These are phyloP conservation scores for Oreotrochilus melanogaster DNA, from an alignment of 2,113 vertebrate species.

Conservation along the genomic window DNA sequence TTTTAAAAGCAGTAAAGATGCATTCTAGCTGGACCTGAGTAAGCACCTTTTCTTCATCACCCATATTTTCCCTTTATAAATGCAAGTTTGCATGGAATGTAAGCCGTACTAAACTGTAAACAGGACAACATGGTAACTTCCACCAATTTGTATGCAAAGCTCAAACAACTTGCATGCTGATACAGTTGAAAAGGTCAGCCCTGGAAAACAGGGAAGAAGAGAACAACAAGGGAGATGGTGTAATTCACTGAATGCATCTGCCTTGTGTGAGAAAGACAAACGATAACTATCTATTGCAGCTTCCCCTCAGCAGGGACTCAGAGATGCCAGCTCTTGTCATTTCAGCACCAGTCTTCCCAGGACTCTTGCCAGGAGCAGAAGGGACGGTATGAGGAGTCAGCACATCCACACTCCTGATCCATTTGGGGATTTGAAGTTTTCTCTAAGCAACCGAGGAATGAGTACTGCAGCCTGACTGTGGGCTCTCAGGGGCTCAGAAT, in stretches of 20 bases:
- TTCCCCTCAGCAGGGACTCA: not conserved
- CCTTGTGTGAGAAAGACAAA: not conserved
- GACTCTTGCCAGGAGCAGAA: not conserved
- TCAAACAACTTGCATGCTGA: not conserved
- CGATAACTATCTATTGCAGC: not conserved
- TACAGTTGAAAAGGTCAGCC: not conserved
- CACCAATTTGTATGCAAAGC: not conserved
- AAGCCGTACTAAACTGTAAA: not conserved
- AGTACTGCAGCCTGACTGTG: not conserved
- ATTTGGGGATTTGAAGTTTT: not conserved
- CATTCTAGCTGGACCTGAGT: not conserved
- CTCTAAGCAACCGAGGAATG: not conserved
- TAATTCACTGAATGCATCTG: not conserved
- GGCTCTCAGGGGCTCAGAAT: not conserved
- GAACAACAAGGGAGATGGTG: not conserved
- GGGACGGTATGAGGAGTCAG: not conserved
- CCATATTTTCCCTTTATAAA: not conserved
- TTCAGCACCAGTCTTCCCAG: not conserved
- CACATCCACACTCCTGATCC: too few species aligned
- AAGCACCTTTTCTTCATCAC: not conserved
- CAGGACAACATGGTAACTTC: not conserved
- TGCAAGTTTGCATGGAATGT: not conserved
- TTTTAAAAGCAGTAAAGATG: not conserved
- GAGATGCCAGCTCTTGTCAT: not conserved
- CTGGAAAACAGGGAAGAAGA: not conserved